These are phyloP conservation scores for Lampropteryx suffumata DNA, from an alignment of 2,888 invertebrate genomes.

Conservation along the genomic window DNA sequence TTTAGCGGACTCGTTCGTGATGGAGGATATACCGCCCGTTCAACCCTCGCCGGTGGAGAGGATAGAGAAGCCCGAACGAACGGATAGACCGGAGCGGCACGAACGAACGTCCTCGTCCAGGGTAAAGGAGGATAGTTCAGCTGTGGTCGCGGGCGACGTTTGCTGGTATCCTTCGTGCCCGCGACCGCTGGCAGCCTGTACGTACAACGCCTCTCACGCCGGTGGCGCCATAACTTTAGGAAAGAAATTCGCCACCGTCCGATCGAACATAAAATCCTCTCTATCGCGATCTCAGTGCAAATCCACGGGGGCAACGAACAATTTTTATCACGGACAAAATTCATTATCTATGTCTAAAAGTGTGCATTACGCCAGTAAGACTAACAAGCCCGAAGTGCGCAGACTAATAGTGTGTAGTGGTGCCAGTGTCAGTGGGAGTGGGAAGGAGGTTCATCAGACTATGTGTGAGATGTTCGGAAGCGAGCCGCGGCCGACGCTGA, in stretches of 20 bases:
- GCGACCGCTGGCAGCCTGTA: slow-evolving; percentile 83
- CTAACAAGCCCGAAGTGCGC: slow-evolving; percentile 75
- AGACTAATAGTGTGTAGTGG: slow-evolving; percentile 76
- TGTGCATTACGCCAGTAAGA: slow-evolving; percentile 71
- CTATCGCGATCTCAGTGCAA: slow-evolving; percentile 68
- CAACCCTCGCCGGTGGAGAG: slow-evolving; percentile 36
- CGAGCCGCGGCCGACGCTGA: slow-evolving; percentile 55
- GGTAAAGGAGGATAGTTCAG: slow-evolving; percentile 47
- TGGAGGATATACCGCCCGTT: slow-evolving; percentile 58
- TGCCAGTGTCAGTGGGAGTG: slow-evolving; percentile 33
- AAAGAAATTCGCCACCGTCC: slow-evolving; percentile 74
- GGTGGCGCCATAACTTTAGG: slow-evolving; percentile 82
- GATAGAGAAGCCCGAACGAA: slow-evolving; percentile 47
- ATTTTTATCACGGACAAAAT: slow-evolving; percentile 65
- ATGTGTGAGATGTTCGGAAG: slow-evolving; percentile 62
- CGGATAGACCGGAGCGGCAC: slow-evolving; percentile 13
- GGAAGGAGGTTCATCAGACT: slow-evolving; percentile 51
- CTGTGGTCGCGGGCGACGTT: slow-evolving; percentile 62
- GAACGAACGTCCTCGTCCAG: slow-evolving; percentile 36
- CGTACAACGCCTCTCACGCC: slow-evolving; percentile 81
- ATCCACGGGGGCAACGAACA: slow-evolving; percentile 56
- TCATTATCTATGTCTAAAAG: slow-evolving; percentile 67
- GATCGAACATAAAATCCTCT: slow-evolving; percentile 76
- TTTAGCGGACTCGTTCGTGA: slow-evolving; percentile 56
- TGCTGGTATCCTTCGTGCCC: slow-evolving; percentile 82